Percentiles rank a stretch among this genome's conserved stretches.
Conservation (phyloP, 2,888 invertebrate species). For the Nineta flava region DNA sequence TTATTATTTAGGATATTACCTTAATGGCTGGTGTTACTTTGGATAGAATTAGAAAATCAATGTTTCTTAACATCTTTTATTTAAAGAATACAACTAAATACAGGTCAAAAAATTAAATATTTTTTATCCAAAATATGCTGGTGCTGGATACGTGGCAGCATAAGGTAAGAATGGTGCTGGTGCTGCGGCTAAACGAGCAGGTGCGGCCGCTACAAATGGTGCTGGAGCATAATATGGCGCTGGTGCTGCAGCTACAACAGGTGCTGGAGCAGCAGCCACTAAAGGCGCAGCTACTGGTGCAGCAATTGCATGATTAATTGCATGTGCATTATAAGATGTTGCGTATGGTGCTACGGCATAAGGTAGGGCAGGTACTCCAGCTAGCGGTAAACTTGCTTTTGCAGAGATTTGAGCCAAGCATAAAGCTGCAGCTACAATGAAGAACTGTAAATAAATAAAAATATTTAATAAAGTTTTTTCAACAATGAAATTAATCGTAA, state of each 20-base stretch:
- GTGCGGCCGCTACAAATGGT: neutral
- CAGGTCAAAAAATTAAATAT: too few species aligned
- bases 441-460: too few species aligned
- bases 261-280: conserved; percentile 2
- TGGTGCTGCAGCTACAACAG: neutral
- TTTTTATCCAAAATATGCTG: too few species aligned
- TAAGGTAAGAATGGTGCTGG: neutral
- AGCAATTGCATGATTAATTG: conserved; percentile 59
- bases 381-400: neutral
- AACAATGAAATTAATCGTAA: too few species aligned
- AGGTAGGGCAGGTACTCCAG: neutral
- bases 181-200: neutral
- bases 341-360: conserved; percentile 49
- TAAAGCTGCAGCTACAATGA: too few species aligned
- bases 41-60: too few species aligned
- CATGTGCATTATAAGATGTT: conserved; percentile 57
- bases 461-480: too few species aligned
- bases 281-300: conserved; percentile 32
- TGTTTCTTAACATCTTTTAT: too few species aligned
- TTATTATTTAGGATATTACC: too few species aligned
- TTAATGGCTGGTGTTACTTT: too few species aligned
- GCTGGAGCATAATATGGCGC: neutral
- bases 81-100: too few species aligned
- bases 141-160: neutral
- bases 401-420: too few species aligned